Percentiles rank a stretch among this genome's conserved stretches.
Conservation (phyloP, 1,140 invertebrate species). For the Drosophila santomea region DNA sequence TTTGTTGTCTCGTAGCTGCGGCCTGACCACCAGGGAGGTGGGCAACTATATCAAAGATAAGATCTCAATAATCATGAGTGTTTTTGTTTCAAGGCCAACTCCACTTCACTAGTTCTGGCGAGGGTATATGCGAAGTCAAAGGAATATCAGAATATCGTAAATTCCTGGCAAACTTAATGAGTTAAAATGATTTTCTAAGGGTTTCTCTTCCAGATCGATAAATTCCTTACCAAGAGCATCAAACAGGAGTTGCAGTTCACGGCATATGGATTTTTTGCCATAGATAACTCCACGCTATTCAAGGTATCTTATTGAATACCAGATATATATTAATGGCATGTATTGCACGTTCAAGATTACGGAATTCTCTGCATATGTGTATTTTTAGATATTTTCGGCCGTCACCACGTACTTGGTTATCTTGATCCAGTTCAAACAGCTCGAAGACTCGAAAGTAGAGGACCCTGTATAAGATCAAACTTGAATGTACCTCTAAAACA, state of each 20-base stretch:
- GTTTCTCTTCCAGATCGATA: constrained; percentile 70
- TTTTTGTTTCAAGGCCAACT: constrained; percentile 65
- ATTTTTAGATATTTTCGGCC: constrained; percentile 78
- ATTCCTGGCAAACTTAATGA: neutral
- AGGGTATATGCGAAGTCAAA: constrained; percentile 75
- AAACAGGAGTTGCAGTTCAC: constrained; percentile 83
- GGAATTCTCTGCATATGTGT: no score
- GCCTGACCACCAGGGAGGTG: constrained; percentile 73
- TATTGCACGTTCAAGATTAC: no score
- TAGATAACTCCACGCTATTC: constrained; percentile 81
- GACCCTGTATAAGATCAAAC: constrained; percentile 36
- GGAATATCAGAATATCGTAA: constrained; percentile 81
- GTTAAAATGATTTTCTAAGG: neutral
- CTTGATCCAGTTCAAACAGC: constrained; percentile 81
- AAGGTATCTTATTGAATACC: constrained; percentile 49
- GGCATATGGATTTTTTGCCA: constrained; percentile 82
- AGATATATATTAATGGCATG: no score
- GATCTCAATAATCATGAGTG: constrained; percentile 11
- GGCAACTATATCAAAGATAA: constrained; percentile 1
- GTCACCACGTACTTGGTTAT: constrained; percentile 83
- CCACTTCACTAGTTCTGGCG: constrained; percentile 73
- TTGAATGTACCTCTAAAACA: neutral
- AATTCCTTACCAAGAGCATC: constrained; percentile 82
- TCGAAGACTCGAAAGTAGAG: constrained; percentile 77
- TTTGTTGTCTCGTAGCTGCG: constrained; percentile 67